These are phyloP conservation scores for Papilio aristodemus DNA, from an alignment of 1,140 invertebrate species.

Conservation along the genomic window DNA sequence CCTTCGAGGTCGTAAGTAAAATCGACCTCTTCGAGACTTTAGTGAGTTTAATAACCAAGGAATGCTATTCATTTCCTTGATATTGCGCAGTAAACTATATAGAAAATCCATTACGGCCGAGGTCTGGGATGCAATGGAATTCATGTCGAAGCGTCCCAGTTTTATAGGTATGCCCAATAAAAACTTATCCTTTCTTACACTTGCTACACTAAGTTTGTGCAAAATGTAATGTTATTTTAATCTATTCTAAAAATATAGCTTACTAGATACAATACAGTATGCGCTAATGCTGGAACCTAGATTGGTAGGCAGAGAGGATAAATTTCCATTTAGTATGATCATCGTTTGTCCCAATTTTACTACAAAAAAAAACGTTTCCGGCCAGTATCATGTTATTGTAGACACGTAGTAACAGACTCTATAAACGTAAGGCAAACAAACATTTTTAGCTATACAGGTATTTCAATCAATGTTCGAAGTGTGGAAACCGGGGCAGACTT, in stretches of 20 bases:
- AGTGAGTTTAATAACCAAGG: constrained; percentile 36
- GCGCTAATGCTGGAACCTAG: no score
- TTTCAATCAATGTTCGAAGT: constrained; percentile 17
- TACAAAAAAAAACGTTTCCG: not conserved
- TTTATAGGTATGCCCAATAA: constrained; percentile 2
- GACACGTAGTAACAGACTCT: not conserved
- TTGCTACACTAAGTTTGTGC: constrained; percentile 8
- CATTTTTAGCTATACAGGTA: constrained; percentile 6
- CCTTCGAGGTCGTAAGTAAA: constrained; percentile 24
- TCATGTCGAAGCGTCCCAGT: constrained; percentile 13
- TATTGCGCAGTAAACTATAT: constrained; percentile 45
- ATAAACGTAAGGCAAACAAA: not conserved
- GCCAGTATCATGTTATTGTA: not conserved
- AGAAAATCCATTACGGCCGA: constrained; percentile 44
- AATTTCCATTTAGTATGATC: no score
- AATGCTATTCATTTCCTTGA: constrained; percentile 39
- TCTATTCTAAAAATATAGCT: not conserved
- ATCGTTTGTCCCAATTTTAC: no score
- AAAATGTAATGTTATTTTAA: not conserved
- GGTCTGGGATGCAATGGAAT: constrained; percentile 27
- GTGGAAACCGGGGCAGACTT: not conserved
- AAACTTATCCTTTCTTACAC: constrained; percentile 19
- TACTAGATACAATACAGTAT: no score
- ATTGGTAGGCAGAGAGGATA: no score
- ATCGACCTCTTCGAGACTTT: constrained; percentile 32